Conservation (phyloP, 2,888 invertebrate genomes). For the Plagodis dolabraria region DNA sequence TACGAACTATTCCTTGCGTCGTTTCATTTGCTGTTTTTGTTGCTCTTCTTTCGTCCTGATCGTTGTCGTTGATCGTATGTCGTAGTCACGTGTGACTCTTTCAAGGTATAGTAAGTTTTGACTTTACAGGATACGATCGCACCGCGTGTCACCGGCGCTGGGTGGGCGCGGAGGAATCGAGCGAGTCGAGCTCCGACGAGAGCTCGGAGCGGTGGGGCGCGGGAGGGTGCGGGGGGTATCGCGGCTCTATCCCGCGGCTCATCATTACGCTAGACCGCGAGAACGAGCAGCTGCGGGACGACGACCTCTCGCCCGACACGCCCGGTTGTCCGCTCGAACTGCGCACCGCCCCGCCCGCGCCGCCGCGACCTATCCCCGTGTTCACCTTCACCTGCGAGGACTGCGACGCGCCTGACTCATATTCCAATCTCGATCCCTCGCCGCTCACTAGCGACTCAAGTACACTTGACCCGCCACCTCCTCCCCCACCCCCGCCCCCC, state of each 20-base stretch:
- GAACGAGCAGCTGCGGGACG: conserved; percentile 69
- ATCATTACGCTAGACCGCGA: conserved; percentile 74
- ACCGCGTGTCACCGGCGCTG: conserved; percentile 48
- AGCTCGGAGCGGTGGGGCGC: conserved; percentile 64
- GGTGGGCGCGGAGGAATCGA: conserved; percentile 63
- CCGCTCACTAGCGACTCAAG: conserved; percentile 39
- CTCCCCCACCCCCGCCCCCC: conserved; percentile 48
- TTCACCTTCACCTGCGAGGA: conserved; percentile 80
- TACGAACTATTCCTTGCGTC: neutral
- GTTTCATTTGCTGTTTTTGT: neutral
- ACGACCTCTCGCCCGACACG: conserved; percentile 71
- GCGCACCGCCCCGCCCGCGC: conserved; percentile 44
- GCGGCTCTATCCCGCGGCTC: conserved; percentile 74
- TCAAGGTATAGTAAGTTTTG: conserved; percentile 25
- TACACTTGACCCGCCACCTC: conserved; percentile 44
- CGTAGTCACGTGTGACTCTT: conserved; percentile 22
- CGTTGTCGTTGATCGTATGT: conserved; percentile 30
- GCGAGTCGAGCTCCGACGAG: conserved; percentile 75
- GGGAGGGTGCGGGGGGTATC: conserved; percentile 38
- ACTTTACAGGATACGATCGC: conserved; percentile 70
- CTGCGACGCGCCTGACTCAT: conserved; percentile 63
- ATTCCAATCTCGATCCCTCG: conserved; percentile 7
- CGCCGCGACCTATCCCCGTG: conserved; percentile 67
- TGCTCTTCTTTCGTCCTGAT: conserved; percentile 9
- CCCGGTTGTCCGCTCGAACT: conserved; percentile 71